Conservation (phyloP, 2,797 vertebrate genomes). For the Oophaga sylvatica region DNA sequence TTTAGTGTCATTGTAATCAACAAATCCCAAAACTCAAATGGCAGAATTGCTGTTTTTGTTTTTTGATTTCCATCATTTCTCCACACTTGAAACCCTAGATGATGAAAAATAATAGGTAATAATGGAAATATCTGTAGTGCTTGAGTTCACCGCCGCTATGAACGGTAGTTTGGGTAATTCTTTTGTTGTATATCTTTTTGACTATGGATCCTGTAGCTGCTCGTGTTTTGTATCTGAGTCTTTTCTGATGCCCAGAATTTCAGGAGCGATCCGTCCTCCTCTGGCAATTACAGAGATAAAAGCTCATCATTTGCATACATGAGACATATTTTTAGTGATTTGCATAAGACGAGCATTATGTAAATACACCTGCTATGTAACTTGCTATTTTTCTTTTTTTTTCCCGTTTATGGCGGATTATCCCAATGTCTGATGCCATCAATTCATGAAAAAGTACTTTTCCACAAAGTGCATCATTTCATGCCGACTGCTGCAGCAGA, state of each 20-base stretch:
- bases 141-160: too few relatives aligned
- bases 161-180: too few relatives aligned
- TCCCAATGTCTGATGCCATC: conserved; percentile 33
- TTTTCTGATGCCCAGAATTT: conserved; percentile 2
- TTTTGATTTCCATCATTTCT: too few relatives aligned
- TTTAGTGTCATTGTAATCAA: too few relatives aligned
- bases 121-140: too few relatives aligned
- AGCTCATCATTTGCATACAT: conserved; percentile 23
- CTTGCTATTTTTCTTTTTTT: not conserved
- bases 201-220: not conserved
- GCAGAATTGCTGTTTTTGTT: too few relatives aligned
- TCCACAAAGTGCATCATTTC: conserved; percentile 41
- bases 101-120: too few relatives aligned
- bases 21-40: too few relatives aligned
- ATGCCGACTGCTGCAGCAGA: conserved; percentile 3
- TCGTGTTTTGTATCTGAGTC: not conserved
- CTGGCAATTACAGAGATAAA: conserved; percentile 13
- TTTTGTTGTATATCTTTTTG: too few relatives aligned
- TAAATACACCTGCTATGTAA: conserved; percentile 26
- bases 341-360: conserved; percentile 33
- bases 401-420: conserved; percentile 7
- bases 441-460: conserved; percentile 28
- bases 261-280: not conserved
- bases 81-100: too few relatives aligned
- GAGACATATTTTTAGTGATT: conserved; percentile 2